Base-by-base conservation (phyloP, 1,140 invertebrate species). In the Danaus plexippus region DNA sequence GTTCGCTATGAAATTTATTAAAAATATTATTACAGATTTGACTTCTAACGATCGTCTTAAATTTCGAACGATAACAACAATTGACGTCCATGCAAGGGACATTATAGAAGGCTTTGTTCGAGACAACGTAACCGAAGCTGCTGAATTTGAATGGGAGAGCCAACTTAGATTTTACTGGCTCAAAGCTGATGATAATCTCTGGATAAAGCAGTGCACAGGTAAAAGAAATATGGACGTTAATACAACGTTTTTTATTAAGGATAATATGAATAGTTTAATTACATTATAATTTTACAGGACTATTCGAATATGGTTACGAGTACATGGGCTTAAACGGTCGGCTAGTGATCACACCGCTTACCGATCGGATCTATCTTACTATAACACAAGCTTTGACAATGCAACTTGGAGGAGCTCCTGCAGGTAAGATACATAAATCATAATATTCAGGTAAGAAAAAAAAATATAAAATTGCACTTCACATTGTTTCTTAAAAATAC, bases 311-410 rank as follows among this genome's bases (percentile, higher is more conserved):
- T 73, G 96, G 96, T 11, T 97, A 97, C 71, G 96, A 97, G 76
- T 97, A 97, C 72, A 97, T 97, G 95, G 96, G 96, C 0, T 85
- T 97, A 1, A 97, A 96, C 84, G 95, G 94, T 1, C 90, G 95
- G 57, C 87, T 97, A 45, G 95, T 98, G 1, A 94, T 97, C 11
- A 97, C 96, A 1, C 95, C 96, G 5, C 83, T 97, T 3, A 97
- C 96, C 1, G 96, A 97, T 80, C 89, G 96, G 59, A 96, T 97
- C 65, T 97, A 97, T 79, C 88, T 97, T 7, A 97, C 96, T 0
- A 93, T 97, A 9, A 97, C 96, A 0, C 96, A 97, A 84, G 95
- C 95, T 0, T 85, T 97, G 11, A 93, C 94, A 1, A 95, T 97
- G 93, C 91, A 95, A 57, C 85, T 97, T 45, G 95, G 95, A 13